phyloP scores from a whole-genome alignment of 2,888 invertebrate genomes.

The Malthinus seriepunctatus region DNA sequence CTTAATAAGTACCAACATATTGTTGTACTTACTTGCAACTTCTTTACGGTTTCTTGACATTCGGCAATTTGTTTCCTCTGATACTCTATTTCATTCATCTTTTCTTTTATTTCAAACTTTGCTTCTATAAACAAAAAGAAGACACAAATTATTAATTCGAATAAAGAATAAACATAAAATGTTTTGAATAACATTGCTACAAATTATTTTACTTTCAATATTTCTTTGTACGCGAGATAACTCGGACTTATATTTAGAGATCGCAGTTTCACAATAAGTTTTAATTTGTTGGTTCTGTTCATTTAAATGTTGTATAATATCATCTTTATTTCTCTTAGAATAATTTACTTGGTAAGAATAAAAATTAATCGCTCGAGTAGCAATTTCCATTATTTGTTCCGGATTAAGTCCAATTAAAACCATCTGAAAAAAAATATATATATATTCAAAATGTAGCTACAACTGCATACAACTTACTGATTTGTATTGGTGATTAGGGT shows the following conservation, averaged over 20 bases:
- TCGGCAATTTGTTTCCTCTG: slow-evolving; percentile 5
- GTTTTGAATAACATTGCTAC: background rate
- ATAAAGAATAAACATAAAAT: background rate
- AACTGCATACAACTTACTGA: slow-evolving; percentile 52
- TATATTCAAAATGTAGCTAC: slow-evolving; percentile 32
- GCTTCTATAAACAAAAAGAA: background rate
- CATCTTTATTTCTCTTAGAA: slow-evolving; percentile 29
- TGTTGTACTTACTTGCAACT: background rate
- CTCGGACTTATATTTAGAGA: slow-evolving; percentile 26
- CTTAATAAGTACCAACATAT: background rate
- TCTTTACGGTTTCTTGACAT: slow-evolving; percentile 2
- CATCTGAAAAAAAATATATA: slow-evolving; percentile 20
- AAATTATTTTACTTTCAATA: slow-evolving; percentile 7
- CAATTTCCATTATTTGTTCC: slow-evolving; percentile 60
- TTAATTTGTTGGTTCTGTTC: slow-evolving; percentile 29
- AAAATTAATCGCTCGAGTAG: slow-evolving; percentile 57
- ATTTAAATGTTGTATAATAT: slow-evolving; percentile 14
- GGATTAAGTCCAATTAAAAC: slow-evolving; percentile 58
- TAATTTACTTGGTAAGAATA: slow-evolving; percentile 33
- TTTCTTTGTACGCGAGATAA: slow-evolving; percentile 19
- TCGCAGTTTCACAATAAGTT: slow-evolving; percentile 13
- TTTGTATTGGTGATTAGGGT: slow-evolving; percentile 59
- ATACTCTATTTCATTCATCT: background rate
- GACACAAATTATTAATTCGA: background rate
- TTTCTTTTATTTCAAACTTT: background rate